A percentile compares a stretch with the other conserved stretches of the same genome.
These are phyloP conservation scores for Blera fallax DNA, from an alignment of 2,888 invertebrate species.

Conservation along the genomic window DNA sequence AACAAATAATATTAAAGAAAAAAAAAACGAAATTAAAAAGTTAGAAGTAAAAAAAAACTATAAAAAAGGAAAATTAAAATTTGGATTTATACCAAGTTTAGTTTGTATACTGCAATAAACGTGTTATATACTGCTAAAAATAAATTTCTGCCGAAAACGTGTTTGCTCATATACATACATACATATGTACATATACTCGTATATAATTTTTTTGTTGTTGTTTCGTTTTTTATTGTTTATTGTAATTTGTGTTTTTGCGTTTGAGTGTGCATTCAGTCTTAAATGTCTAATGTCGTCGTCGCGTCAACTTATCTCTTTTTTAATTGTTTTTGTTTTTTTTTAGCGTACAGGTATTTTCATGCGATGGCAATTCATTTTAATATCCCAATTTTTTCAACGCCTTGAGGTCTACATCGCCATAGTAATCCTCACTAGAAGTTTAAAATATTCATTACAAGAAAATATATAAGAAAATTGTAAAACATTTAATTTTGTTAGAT, in stretches of 20 bases:
- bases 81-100: background rate
- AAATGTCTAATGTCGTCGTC: conserved; percentile 66
- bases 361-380: conserved; percentile 72
- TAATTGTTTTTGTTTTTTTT: no score
- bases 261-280: conserved; percentile 64
- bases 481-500: background rate
- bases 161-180: background rate
- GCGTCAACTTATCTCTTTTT: conserved; percentile 23
- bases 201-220: no score
- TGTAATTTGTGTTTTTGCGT: conserved; percentile 7
- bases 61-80: background rate
- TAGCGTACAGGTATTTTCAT: conserved; percentile 1
- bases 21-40: background rate
- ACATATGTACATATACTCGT: no score
- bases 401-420: conserved; percentile 94
- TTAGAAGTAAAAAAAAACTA: background rate
- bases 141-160: conserved; percentile 12
- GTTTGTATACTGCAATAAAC: background rate
- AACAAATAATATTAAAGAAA: background rate
- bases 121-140: background rate
- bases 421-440: conserved; percentile 92
- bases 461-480: conserved; percentile 69
- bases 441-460: conserved; percentile 61
- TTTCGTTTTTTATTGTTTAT: background rate
- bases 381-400: conserved; percentile 90